Conservation (phyloP, 2,113 vertebrate genomes). For the Tragulus kanchil region DNA sequence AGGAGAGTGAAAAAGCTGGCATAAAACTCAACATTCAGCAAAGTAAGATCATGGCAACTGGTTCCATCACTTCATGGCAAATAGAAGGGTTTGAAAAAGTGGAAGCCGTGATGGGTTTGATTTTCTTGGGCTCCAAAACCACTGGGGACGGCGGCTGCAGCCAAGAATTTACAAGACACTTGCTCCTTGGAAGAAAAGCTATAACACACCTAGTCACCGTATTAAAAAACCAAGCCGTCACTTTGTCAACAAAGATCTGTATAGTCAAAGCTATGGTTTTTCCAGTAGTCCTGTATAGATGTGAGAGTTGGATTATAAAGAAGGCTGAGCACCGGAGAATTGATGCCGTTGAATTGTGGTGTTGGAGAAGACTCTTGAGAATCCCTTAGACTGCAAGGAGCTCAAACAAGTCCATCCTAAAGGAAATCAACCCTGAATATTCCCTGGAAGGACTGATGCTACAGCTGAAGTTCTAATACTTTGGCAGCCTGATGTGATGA, state of each 20-base stretch:
- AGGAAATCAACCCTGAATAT: not conserved
- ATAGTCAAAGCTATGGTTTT: not conserved
- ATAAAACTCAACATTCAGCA: not conserved
- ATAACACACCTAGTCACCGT: not conserved
- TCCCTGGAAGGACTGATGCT: not conserved
- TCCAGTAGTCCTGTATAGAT: not conserved
- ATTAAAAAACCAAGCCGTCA: not conserved
- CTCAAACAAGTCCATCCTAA: not conserved
- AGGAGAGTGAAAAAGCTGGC: not conserved
- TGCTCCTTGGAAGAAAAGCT: not conserved
- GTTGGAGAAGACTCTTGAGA: not conserved
- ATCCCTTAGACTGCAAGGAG: not conserved
- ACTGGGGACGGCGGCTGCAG: not conserved
- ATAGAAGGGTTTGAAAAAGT: not conserved
- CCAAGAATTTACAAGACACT: not conserved
- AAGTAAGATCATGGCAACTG: not conserved
- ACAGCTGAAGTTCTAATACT: not conserved
- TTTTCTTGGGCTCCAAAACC: not conserved
- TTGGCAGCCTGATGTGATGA: not conserved
- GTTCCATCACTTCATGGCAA: not conserved
- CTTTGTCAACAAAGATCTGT: not conserved
- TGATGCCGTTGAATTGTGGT: not conserved
- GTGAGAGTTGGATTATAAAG: not conserved
- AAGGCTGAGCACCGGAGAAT: not conserved
- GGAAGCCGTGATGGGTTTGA: not conserved